phyloP scores from a whole-genome alignment of 2,888 invertebrate genomes.

The Drosophila falleni region DNA sequence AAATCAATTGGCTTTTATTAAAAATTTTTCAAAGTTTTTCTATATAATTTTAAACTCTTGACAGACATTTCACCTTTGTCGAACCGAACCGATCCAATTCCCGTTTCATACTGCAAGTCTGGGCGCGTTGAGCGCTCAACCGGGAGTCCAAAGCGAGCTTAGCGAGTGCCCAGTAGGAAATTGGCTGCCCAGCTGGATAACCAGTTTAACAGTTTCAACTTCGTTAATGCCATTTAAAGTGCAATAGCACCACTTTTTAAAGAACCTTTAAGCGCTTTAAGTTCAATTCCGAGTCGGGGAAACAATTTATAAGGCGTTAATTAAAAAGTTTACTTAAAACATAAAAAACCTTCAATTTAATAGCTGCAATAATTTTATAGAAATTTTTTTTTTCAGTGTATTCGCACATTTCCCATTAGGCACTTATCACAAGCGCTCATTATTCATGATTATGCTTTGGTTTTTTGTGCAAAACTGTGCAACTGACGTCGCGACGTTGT shows the following conservation, averaged over 20 bases:
- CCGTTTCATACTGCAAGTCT: constrained; percentile 79
- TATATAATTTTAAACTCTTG: neutral
- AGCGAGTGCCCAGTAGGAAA: constrained; percentile 64
- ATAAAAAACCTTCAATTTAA: neutral
- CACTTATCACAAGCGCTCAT: constrained; percentile 79
- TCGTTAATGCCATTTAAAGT: constrained; percentile 3
- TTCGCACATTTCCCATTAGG: constrained; percentile 71
- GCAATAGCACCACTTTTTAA: constrained; percentile 12
- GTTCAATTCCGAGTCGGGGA: constrained; percentile 1
- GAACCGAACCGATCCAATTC: constrained; percentile 80
- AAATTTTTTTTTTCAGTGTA: constrained; percentile 20
- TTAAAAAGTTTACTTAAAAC: neutral
- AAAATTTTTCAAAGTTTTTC: neutral
- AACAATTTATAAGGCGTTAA: neutral
- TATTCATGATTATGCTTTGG: constrained; percentile 84
- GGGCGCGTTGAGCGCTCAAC: constrained; percentile 59
- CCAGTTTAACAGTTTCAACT: constrained; percentile 49
- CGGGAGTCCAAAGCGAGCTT: constrained; percentile 71
- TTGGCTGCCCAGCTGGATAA: constrained; percentile 48
- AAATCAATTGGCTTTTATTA: neutral
- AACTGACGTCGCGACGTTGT: constrained; percentile 64
- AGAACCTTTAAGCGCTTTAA: constrained; percentile 6
- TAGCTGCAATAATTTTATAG: neutral
- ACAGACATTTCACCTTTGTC: constrained; percentile 53
- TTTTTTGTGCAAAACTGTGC: constrained; percentile 83